phyloP scores from a whole-genome alignment of 2,888 invertebrate species.

The Eledone cirrhosa region DNA sequence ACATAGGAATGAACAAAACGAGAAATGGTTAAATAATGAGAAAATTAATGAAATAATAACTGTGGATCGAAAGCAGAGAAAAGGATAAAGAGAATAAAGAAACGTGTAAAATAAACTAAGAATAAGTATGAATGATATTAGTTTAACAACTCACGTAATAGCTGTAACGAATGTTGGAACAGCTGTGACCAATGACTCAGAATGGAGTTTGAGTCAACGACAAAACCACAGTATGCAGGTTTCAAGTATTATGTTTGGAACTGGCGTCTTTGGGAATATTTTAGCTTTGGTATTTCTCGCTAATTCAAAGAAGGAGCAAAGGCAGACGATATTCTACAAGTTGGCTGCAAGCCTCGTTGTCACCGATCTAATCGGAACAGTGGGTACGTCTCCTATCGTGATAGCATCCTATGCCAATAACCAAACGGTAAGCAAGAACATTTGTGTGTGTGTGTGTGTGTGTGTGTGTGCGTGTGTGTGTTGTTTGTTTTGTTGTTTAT shows the following conservation, averaged over 20 bases:
- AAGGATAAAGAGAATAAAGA: no score
- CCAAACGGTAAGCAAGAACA: conserved; percentile 34
- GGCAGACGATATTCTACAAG: conserved; percentile 64
- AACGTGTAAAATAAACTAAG: no score
- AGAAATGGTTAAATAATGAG: no score
- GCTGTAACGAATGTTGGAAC: no score
- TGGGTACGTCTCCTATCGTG: conserved; percentile 59
- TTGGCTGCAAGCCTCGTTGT: conserved; percentile 63
- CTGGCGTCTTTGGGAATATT: conserved; percentile 63
- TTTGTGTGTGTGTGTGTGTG: no score
- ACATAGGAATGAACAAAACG: no score
- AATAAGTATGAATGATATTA: not conserved
- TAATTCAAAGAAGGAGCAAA: conserved; percentile 52
- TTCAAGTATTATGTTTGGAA: conserved; percentile 52
- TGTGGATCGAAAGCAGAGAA: no score
- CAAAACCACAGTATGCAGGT: conserved; percentile 37
- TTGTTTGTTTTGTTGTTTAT: no score
- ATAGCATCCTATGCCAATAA: conserved; percentile 57
- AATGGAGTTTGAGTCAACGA: no score
- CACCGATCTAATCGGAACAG: conserved; percentile 65
- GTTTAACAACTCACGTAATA: not conserved
- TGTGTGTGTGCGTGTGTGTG: no score
- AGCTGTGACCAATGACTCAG: not conserved
- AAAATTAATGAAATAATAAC: no score
- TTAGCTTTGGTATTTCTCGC: conserved; percentile 62